A percentile compares a stretch with the other conserved stretches of the same genome.
Evolutionary conservation across 2,113 vertebrate genomes (phyloP).

Genomic region (Mixornis gularis): DNA sequence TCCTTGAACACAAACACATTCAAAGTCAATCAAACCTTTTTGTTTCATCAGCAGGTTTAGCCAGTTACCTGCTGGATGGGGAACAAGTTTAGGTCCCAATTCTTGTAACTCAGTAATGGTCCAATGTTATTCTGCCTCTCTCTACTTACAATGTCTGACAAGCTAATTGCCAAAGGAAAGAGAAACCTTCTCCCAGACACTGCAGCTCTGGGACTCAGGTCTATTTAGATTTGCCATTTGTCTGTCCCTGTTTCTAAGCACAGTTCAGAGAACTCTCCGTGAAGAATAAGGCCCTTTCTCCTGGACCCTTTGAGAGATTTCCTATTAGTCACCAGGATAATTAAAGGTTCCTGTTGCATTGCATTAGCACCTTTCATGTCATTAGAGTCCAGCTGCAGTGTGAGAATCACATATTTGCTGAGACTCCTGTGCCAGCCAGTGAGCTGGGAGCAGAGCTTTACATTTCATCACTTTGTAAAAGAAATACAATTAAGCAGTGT

Average conservation of each 20-base stretch:
- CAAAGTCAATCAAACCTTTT: conserved; percentile 31
- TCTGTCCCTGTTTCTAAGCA: background rate
- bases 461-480: conserved; percentile 52
- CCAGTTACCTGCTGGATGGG: conserved; percentile 34
- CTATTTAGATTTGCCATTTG: background rate
- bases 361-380: conserved; percentile 60
- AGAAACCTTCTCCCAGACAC: background rate
- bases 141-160: background rate
- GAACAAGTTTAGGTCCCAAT: conserved; percentile 43
- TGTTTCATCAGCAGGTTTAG: conserved; percentile 47
- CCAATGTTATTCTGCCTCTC: background rate
- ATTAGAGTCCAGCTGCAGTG: conserved; percentile 53
- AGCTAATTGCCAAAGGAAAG: background rate
- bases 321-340: conserved; percentile 52
- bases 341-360: conserved; percentile 62
- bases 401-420: conserved; percentile 49
- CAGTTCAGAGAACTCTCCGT: background rate
- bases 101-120: background rate
- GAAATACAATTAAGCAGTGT: conserved; percentile 40
- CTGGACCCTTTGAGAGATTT: conserved; percentile 33
- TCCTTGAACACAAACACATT: conserved; percentile 36
- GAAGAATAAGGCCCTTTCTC: conserved; percentile 35
- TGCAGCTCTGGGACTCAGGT: background rate
- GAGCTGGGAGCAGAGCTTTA: background rate
- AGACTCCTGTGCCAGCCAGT: conserved; percentile 31